These are phyloP conservation scores for Desoria tigrina DNA, from an alignment of 2,888 invertebrate species.

Conservation along the genomic window DNA sequence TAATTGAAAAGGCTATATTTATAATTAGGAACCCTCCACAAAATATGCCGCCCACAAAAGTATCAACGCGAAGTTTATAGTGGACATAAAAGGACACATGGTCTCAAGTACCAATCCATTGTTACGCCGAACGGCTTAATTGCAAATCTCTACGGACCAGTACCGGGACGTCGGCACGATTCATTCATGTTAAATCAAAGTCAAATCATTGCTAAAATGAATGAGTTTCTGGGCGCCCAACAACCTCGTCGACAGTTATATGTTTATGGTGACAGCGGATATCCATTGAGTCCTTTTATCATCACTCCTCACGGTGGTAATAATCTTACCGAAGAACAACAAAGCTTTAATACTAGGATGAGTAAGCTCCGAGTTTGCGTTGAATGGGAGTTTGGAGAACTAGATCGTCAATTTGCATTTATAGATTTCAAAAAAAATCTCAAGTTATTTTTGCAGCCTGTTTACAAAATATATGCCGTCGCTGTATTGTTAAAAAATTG, in stretches of 20 bases:
- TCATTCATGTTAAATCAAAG: neutral
- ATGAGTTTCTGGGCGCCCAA: neutral
- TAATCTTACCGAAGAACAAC: neutral
- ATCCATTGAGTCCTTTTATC: neutral
- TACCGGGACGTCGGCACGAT: neutral
- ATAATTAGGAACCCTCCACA: neutral
- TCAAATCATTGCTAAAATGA: neutral
- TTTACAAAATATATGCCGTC: neutral
- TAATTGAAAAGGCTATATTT: neutral
- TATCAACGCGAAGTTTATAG: neutral
- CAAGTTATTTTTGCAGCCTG: neutral
- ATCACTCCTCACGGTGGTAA: neutral
- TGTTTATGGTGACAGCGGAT: neutral
- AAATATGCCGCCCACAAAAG: neutral
- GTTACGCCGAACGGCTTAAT: neutral
- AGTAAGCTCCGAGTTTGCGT: neutral
- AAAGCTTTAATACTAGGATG: neutral
- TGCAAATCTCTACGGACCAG: neutral
- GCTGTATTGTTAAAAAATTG: too few relatives aligned
- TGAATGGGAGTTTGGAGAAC: neutral
- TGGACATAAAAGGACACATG: neutral
- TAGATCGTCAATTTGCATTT: neutral
- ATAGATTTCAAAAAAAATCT: conserved; percentile 7
- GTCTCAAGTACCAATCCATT: neutral
- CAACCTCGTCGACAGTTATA: neutral